Base-by-base conservation (phyloP, 1,140 invertebrate species). In the Neodiprion lecontei region DNA sequence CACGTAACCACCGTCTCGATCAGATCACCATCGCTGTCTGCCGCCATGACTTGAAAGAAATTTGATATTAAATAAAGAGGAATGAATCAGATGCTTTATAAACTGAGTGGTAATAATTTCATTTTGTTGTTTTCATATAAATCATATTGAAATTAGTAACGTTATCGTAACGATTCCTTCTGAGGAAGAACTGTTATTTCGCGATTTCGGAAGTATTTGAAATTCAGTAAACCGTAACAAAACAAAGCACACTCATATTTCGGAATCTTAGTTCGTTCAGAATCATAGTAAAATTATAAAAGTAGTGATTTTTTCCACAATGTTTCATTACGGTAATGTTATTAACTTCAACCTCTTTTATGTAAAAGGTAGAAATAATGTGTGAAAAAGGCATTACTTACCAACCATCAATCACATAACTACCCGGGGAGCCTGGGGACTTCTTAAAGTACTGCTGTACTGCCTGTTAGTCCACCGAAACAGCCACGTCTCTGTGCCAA, bases 1-100 rank as follows among this genome's bases (percentile, higher is more conserved):
- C 94, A 95, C 75, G 94, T 95, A 86, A 95, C 90, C 82, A 95
- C 92, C 82, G 93, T 93, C 89, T 93, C 91, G 84, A 93, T 89
- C 84, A 91, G 88, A 89, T 92, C 91, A 89, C 93, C 92, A 90
- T 91, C 91, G 89, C 92, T 92, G 87, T 94, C 92, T 87, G 92
- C 91, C 90, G 93, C 94, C 94, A 95, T 95, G 87, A 88, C 88
- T 89, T 65, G 76, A 79, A 69, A 78, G 61, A 71, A 67, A 40
- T 40, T 40, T 40, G 28, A 40, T 40, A 40, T 40, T 40, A 70
- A 79, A 75, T 68, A 50, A 73, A 72, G 28, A 1, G 28, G 2
- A 40, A 40, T 40, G 28, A 40, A 40, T 40, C 28, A 40, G 28
- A 40, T 40, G 5, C 28, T 40, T 40, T 40, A 40, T 40, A 40